Evolutionary conservation across 2,113 vertebrate species (phyloP).

Genomic region (Arenaria interpres): DNA sequence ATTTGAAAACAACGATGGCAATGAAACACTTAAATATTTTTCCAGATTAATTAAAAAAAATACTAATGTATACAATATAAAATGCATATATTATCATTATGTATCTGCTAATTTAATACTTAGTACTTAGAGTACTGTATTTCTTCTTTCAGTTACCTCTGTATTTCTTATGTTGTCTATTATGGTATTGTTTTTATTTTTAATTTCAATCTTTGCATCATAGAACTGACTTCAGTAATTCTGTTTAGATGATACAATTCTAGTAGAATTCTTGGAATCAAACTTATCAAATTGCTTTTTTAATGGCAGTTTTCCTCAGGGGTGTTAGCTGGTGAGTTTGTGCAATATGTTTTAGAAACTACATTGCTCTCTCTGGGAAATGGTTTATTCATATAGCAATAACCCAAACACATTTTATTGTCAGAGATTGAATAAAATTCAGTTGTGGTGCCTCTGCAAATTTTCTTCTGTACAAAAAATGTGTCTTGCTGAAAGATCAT

Average conservation of each 20-base stretch:
- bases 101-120: background rate
- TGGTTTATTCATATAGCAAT: conserved; percentile 62
- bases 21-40: background rate
- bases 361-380: conserved; percentile 39
- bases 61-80: background rate
- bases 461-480: conserved; percentile 35
- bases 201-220: background rate
- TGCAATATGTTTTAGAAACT: conserved; percentile 37
- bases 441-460: conserved; percentile 33
- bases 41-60: background rate
- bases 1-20: background rate
- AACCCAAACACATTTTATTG: conserved; percentile 38
- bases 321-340: background rate
- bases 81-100: background rate
- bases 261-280: conserved; percentile 37
- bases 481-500: conserved; percentile 15
- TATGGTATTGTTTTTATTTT: background rate
- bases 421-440: conserved; percentile 37
- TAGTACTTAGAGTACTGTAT: background rate
- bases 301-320: conserved; percentile 41
- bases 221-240: conserved; percentile 9
- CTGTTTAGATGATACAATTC: background rate
- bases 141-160: background rate
- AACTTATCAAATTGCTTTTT: conserved; percentile 39
- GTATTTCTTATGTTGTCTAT: background rate